phyloP scores from a whole-genome alignment of 2,797 vertebrate genomes.

The Lutjanus argentimaculatus region DNA sequence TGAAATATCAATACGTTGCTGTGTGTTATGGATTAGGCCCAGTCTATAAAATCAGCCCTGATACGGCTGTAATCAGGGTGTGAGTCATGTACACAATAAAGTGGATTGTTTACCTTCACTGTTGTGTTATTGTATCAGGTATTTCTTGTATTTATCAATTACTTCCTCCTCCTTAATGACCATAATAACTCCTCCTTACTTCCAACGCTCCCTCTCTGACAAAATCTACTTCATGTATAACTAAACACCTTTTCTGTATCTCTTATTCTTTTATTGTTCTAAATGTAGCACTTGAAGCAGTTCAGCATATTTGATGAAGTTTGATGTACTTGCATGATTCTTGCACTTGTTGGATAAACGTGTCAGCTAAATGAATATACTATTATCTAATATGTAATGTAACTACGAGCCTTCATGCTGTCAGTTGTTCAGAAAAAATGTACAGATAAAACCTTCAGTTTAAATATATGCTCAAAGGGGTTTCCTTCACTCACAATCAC shows the following conservation, averaged over 20 bases:
- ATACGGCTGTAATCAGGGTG: neutral
- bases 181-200: neutral
- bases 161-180: neutral
- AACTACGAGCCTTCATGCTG: neutral
- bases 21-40: neutral
- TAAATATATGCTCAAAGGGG: neutral
- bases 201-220: neutral
- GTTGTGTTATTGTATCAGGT: neutral
- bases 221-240: neutral
- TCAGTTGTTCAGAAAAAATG: neutral
- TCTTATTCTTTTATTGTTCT: neutral
- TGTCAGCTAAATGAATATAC: too few species aligned
- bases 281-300: neutral
- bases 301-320: neutral
- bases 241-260: too few species aligned
- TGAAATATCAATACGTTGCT: constrained; percentile 32
- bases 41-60: constrained; percentile 8
- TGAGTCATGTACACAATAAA: constrained; percentile 2
- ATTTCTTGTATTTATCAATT: neutral
- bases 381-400: too few species aligned
- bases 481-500: neutral
- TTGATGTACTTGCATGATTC: neutral
- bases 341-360: neutral
- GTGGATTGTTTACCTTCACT: neutral
- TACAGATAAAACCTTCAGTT: neutral